Conservation (phyloP, 2,888 invertebrate species). For the Platycnemis pennipes region DNA sequence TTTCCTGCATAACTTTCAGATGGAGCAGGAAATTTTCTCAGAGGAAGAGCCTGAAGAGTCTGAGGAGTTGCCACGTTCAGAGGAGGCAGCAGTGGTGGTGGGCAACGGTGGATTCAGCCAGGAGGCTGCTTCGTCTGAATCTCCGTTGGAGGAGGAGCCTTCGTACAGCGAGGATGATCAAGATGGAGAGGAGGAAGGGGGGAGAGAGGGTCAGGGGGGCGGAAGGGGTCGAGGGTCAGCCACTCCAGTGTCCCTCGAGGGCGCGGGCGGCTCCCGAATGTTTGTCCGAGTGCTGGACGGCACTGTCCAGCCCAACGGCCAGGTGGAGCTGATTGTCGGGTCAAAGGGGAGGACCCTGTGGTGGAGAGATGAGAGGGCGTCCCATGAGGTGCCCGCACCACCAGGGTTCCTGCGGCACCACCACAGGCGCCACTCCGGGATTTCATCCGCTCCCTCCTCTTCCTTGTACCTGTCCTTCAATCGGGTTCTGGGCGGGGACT, state of each 20-base stretch:
- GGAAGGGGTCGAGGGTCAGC: background rate
- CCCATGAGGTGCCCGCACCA: conserved; percentile 70
- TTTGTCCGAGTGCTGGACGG: conserved; percentile 70
- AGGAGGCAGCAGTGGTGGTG: background rate
- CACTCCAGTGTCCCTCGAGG: background rate
- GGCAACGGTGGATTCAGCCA: background rate
- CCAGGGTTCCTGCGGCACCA: conserved; percentile 58
- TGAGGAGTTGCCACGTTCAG: background rate
- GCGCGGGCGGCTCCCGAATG: conserved; percentile 64
- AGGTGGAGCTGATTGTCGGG: conserved; percentile 59
- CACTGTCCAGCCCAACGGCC: conserved; percentile 66
- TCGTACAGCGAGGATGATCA: background rate
- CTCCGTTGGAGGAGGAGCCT: background rate
- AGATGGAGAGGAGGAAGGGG: conserved; percentile 41
- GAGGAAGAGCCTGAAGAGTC: background rate
- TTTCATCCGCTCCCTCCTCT: background rate
- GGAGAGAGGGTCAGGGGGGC: background rate
- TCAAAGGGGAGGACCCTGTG: conserved; percentile 52
- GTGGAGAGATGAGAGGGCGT: conserved; percentile 70
- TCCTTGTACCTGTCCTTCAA: conserved; percentile 70
- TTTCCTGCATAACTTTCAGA: background rate
- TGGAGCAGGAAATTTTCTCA: conserved; percentile 8
- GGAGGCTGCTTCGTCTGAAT: background rate
- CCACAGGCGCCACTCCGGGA: background rate
- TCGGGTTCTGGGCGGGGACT: conserved; percentile 69